Base-by-base conservation (phyloP, 2,888 invertebrate species). In the Heteromurus nitidus region DNA sequence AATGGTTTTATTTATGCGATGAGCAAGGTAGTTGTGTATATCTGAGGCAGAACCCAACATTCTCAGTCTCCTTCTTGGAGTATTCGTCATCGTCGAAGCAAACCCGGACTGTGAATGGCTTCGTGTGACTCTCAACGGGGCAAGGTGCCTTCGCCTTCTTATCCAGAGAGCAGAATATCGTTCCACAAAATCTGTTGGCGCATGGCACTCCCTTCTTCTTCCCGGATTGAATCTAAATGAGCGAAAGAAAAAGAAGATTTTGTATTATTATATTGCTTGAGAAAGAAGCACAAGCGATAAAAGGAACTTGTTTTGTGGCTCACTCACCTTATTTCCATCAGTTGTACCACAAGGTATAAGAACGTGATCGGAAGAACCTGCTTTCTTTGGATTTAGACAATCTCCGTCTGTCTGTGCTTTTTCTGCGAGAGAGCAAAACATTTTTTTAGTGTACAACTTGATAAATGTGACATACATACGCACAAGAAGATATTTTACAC, bases 151-250 rank as follows among this genome's bases (percentile, higher is more conserved):
- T 87, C 0, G 86, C 87, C 79, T 87, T 87, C 55, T 87, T 87
- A 74, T 87, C 86, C 73, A 87, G 53, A 0, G 87, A 87, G 67
- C 87, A 87, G 82, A 87, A 87, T 11, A 85, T 85, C 18, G 87
- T 87, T 44, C 87, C 87, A 58, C 87, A 87, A 82, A 87, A 87
- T 42, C 87, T 30, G 65, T 85, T 86, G 7, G 86, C 86, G 73
- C 87, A 87, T 53, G 86, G 87, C n/a, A 86, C 85, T 44, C 87
- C 87, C 62, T 87, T 87, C 86, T 87, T 87, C 80, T 87, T 87
- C 22, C 87, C 87, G 36, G 87, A 85, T 84, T 87, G 87, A 76
- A 87, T 87, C 86, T 87, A 68, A 3, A 68, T 16, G 44, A 65
- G 11, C 16, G 18, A 65, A 13, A 22, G 65, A 22, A 65, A 44